Evolutionary conservation across 2,797 vertebrate genomes (phyloP), one percentile per base, ranked within the genome.

Genomic region (Gobionotothen gibberifrons): DNA sequence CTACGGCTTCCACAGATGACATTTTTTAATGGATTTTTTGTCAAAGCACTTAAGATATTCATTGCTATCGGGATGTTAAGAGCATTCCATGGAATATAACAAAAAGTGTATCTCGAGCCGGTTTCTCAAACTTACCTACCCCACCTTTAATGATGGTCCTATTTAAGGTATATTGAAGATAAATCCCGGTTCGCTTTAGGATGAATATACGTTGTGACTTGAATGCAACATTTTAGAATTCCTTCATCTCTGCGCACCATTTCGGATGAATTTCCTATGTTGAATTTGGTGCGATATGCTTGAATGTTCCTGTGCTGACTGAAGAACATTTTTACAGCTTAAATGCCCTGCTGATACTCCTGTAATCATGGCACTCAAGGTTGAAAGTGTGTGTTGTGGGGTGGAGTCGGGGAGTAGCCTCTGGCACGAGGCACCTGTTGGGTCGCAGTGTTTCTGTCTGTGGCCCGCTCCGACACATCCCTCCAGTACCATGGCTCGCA

Each of bases 391-490:
- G 82, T 81, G 78, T 78, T 68, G 19, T 26, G 48, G 76, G 83
- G 75, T 67, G 79, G 82, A 81, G 81, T 67, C 58, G 55, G 54
- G 72, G 69, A 51, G 76, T 73, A 67, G 82, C 88, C 86, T 78
- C 64, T 8, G 55, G 87, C 86, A 52, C 49, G 13, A 70, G 69
- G 80, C 88, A 90, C 87, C 87, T 89, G 83, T 78, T 80, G 76
- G 81, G 70, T 85, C 44, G 68, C 42, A 2, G 59, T 85, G 83
- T 86, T 81, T 78, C 59, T 83, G 86, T 91, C 85, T 88, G 76
- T 64, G 62, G 73, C 89, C 69, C 76, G 89, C 91, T 93, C 81
- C 67, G 79, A 93, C 93, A 93, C 89, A 91, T 92, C 90, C 89
- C 80, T 62, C 71, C 71, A 89, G 79, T 91, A 90, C 76, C 77